Base-by-base conservation (phyloP, 2,797 vertebrate genomes). In the Diceros bicornis region DNA sequence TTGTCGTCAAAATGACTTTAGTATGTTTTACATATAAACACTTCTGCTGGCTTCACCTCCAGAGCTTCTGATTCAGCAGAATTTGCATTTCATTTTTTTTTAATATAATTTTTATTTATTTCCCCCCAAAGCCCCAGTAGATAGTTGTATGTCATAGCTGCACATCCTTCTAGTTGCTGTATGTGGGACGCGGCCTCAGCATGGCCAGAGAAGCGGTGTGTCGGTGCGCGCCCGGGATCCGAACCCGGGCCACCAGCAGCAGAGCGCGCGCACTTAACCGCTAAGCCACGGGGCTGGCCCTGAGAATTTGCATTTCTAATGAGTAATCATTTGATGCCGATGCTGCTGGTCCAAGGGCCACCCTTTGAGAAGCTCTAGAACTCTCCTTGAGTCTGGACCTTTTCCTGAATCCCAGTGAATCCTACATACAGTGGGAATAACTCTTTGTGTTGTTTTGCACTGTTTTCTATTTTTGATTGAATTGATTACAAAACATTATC, bases 401-500 rank as follows among this genome's bases (percentile, higher is more conserved):
- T 57, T 66, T 55, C 47, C 74, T 72, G 59, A 81, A 50, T 62
- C 41, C 29, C n/a, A 13, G n/a, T 52, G 74, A 68, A 20, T 61
- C 75, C 34, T 50, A 84, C 55, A 34, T 41, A 16, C 5, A 64
- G 13, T 21, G 37, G 57, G 66, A 64, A 72, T 72, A 57, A 87
- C 75, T 74, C 6, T 72, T 47, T 7, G 52, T 7, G 25, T 11
- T 64, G 21, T 89, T 86, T 69, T 95, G 37, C n/a, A 10, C 21
- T 90, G 27, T 44, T 41, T 69, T 69, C 11, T 50, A 12, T 37
- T 89, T 94, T 84, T 34, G 23, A 17, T 85, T 68, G 66, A 91
- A 77, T 81, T 97, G 7, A 55, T 88, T 91, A 69, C 34, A 77
- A 88, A 97, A 81, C 13, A 47, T 69, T 77, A 57, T 50, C 25